phyloP scores from a whole-genome alignment of 2,888 invertebrate species.

The Metallyticus violacea region DNA sequence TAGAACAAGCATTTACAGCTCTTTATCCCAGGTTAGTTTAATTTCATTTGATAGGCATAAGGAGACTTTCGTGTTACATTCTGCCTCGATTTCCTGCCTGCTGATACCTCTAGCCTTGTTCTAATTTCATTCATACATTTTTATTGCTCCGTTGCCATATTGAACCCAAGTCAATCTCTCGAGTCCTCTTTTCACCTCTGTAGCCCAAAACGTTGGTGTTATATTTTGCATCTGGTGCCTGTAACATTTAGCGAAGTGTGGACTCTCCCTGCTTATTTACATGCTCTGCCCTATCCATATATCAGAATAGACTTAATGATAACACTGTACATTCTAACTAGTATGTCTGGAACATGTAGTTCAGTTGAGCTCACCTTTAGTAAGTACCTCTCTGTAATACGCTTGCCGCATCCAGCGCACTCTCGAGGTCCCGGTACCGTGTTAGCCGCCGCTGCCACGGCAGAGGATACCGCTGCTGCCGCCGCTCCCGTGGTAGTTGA shows the following conservation, averaged over 20 bases:
- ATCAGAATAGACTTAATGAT: not conserved
- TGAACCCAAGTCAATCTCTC: too few relatives aligned
- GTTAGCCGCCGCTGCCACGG: conserved; percentile 27
- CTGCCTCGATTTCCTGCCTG: too few relatives aligned
- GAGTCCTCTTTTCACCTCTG: too few relatives aligned
- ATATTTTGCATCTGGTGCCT: too few relatives aligned
- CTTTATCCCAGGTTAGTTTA: too few relatives aligned
- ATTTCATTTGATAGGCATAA: too few relatives aligned
- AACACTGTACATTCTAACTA: not conserved
- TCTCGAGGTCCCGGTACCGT: conserved; percentile 51
- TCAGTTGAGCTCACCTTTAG: conserved; percentile 41
- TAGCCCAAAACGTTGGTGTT: too few relatives aligned
- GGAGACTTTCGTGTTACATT: too few relatives aligned
- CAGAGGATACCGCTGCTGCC: conserved; percentile 43
- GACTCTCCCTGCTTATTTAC: not conserved
- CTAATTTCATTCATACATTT: not conserved
- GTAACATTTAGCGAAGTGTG: too few relatives aligned
- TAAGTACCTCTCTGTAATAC: conserved; percentile 74
- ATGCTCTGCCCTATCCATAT: not conserved
- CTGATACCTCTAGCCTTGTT: too few relatives aligned
- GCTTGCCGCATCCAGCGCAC: conserved; percentile 83
- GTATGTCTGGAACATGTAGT: not conserved
- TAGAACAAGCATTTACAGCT: too few relatives aligned
- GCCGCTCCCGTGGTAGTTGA: conserved; percentile 36
- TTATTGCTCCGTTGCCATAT: too few relatives aligned